Percentiles rank a stretch among this genome's conserved stretches.
phyloP scores from a whole-genome alignment of 92 coral and sea anemone genomes.

The Micromussa lordhowensis region DNA sequence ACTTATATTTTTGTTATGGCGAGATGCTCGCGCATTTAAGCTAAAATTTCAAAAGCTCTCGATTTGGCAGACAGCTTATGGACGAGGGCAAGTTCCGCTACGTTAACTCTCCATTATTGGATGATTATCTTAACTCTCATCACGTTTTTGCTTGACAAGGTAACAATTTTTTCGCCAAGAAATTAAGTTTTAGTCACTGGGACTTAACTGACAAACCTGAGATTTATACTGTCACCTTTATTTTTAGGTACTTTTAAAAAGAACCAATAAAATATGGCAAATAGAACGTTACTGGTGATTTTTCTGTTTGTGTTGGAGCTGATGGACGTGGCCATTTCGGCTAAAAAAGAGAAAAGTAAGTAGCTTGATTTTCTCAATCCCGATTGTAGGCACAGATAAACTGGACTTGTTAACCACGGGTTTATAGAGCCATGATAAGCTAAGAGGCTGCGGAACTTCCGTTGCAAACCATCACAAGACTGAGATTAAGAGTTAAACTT shows the following conservation, averaged over 20 bases:
- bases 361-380: background rate
- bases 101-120: too few species aligned
- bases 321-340: constrained; percentile 7
- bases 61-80: background rate
- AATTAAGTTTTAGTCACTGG: background rate
- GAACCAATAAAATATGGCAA: background rate
- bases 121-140: too few species aligned
- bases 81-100: too few species aligned
- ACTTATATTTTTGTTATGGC: background rate
- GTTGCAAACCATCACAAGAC: too few species aligned
- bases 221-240: background rate
- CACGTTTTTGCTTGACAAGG: too few species aligned
- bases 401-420: too few species aligned
- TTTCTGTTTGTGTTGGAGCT: background rate
- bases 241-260: background rate
- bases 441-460: too few species aligned
- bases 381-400: background rate
- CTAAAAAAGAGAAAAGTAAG: constrained; percentile 10
- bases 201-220: background rate
- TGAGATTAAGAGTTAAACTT: too few species aligned
- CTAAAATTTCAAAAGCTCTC: background rate
- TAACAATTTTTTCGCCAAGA: background rate
- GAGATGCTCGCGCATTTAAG: background rate
- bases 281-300: background rate
- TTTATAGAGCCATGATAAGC: too few species aligned